phyloP scores from a whole-genome alignment of 1,140 invertebrate genomes.

The Prorops nasuta region DNA sequence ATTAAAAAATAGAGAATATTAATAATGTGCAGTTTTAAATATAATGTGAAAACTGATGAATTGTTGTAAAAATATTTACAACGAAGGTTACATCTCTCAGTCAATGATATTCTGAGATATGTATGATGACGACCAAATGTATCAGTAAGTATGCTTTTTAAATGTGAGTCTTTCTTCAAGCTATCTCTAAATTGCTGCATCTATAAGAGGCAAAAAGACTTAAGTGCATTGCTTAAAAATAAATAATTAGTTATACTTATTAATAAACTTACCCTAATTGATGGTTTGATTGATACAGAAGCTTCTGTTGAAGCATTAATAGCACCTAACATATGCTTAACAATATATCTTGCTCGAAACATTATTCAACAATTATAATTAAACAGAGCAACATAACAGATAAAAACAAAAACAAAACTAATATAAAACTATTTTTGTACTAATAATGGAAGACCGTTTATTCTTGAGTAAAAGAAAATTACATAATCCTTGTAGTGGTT shows the following conservation, averaged over 20 bases:
- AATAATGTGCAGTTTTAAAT: background rate
- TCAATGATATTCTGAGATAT: conserved; percentile 93
- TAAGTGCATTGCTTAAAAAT: background rate
- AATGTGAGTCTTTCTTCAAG: conserved; percentile 19
- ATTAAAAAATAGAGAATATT: background rate
- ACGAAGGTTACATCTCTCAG: conserved; percentile 93
- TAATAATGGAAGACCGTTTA: too few species aligned
- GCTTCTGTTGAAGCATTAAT: conserved; percentile 14
- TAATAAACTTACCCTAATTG: conserved; percentile 15
- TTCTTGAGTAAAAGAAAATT: too few species aligned
- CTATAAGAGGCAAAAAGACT: conserved; percentile 28
- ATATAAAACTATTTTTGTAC: too few species aligned
- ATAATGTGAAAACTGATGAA: conserved; percentile 2
- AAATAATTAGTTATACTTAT: background rate
- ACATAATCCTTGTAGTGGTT: too few species aligned
- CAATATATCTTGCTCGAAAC: conserved; percentile 17
- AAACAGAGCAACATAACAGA: too few species aligned
- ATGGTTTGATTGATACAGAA: conserved; percentile 1
- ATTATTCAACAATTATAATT: conserved; percentile 5
- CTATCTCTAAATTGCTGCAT: conserved; percentile 37
- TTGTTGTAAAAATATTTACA: conserved; percentile 66
- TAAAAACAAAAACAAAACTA: too few species aligned
- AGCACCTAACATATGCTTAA: conserved; percentile 1
- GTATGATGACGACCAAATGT: conserved; percentile 84
- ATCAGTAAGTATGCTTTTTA: conserved; percentile 67